These are phyloP conservation scores for Rhincodon typus DNA, from an alignment of 2,797 vertebrate species.

Conservation along the genomic window DNA sequence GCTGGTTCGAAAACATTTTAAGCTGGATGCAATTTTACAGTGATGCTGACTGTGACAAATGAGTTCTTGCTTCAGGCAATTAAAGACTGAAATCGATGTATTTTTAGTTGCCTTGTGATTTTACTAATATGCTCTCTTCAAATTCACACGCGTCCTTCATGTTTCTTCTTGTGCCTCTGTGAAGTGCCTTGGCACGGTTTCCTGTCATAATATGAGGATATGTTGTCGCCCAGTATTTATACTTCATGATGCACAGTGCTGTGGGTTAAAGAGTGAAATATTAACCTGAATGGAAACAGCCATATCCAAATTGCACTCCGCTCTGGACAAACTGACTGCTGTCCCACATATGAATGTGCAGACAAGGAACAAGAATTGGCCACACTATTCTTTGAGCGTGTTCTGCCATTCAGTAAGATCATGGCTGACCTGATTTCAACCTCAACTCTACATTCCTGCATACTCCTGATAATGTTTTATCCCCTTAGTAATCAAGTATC, in stretches of 20 bases:
- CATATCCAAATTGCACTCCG: background rate
- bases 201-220: background rate
- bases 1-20: background rate
- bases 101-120: slow-evolving; percentile 17
- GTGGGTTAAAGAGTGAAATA: background rate
- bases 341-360: background rate
- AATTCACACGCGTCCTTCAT: background rate
- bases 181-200: background rate
- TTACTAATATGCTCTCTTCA: background rate
- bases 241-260: background rate
- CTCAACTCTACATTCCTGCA: too few relatives aligned
- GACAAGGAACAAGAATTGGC: too few relatives aligned
- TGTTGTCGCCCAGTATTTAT: background rate
- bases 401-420: too few relatives aligned
- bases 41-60: background rate
- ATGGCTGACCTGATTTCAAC: too few relatives aligned
- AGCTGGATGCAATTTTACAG: background rate
- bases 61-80: background rate
- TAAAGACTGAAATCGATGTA: slow-evolving; percentile 7
- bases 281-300: background rate
- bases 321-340: background rate
- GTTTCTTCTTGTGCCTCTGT: background rate
- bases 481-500: too few relatives aligned
- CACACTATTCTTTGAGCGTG: too few relatives aligned
- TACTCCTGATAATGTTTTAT: too few relatives aligned